phyloP scores from a whole-genome alignment of 2,888 invertebrate species.

The Eilema depressum region DNA sequence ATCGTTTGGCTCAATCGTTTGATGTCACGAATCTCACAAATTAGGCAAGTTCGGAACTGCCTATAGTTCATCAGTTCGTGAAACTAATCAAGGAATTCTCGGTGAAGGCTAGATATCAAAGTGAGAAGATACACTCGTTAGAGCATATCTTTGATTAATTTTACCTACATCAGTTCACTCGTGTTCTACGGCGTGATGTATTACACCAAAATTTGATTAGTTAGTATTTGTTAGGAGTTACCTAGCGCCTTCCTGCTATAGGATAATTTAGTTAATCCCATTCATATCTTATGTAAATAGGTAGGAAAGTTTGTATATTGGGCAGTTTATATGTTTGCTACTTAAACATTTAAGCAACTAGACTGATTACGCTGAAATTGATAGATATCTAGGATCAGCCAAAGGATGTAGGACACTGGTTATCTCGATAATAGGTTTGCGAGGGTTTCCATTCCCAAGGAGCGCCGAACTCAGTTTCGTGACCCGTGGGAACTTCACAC shows the following conservation, averaged over 20 bases:
- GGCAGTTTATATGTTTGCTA: too few species aligned
- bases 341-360: too few species aligned
- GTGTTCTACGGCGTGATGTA: not conserved
- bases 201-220: not conserved
- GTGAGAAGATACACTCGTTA: not conserved
- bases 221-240: not conserved
- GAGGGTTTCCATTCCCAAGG: too few species aligned
- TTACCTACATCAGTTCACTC: not conserved
- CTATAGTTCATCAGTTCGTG: not conserved
- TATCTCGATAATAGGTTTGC: too few species aligned
- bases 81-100: not conserved
- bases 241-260: not conserved
- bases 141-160: not conserved
- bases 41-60: not conserved
- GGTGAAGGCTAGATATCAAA: not conserved
- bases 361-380: too few species aligned
- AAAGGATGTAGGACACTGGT: too few species aligned
- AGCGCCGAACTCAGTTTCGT: too few species aligned
- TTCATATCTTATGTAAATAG: too few species aligned
- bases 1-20: conserved; percentile 3
- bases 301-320: too few species aligned
- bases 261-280: too few species aligned
- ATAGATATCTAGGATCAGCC: too few species aligned
- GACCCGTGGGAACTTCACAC: too few species aligned
- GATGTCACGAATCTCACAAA: not conserved